phyloP scores from a whole-genome alignment of 1,140 invertebrate genomes.

The Rhizoglyphus robini region DNA sequence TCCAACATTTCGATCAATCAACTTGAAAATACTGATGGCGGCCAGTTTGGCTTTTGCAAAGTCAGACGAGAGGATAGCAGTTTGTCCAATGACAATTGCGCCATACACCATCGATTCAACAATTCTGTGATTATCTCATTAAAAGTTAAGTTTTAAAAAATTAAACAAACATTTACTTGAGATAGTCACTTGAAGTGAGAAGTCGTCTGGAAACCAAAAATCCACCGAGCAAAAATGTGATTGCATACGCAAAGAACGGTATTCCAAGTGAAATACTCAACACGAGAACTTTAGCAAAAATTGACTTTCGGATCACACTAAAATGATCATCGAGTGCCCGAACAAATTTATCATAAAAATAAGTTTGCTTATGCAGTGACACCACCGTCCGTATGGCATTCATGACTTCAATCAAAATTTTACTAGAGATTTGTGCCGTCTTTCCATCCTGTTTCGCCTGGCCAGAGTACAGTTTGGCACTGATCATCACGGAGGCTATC shows the following conservation, averaged over 20 bases:
- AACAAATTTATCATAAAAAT: conserved; percentile 12
- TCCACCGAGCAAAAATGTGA: conserved; percentile 65
- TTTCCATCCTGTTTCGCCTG: conserved; percentile 44
- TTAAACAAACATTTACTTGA: conserved; percentile 35
- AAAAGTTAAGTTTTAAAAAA: not conserved
- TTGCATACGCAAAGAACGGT: conserved; percentile 63
- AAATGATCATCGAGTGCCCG: conserved; percentile 20
- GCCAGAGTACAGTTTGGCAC: conserved; percentile 52
- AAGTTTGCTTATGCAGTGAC: conserved; percentile 35
- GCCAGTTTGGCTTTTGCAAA: conserved; percentile 67
- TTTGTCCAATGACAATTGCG: conserved; percentile 38
- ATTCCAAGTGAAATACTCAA: conserved; percentile 63
- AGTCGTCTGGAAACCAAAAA: conserved; percentile 51
- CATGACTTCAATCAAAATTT: conserved; percentile 40
- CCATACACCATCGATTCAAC: not conserved
- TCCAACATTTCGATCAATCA: conserved; percentile 29
- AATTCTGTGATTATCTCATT: conserved; percentile 39
- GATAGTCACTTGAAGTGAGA: conserved; percentile 54
- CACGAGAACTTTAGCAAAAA: conserved; percentile 48
- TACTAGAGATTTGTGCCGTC: conserved; percentile 29
- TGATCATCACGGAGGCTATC: conserved; percentile 54
- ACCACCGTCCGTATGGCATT: conserved; percentile 43
- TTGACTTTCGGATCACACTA: conserved; percentile 38
- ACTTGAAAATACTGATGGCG: conserved; percentile 42
- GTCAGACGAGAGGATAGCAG: conserved; percentile 61